Evolutionary conservation across 1,140 invertebrate species (phyloP), one percentile per base, ranked within the genome.

Genomic region (Tetragonula clypearis): DNA sequence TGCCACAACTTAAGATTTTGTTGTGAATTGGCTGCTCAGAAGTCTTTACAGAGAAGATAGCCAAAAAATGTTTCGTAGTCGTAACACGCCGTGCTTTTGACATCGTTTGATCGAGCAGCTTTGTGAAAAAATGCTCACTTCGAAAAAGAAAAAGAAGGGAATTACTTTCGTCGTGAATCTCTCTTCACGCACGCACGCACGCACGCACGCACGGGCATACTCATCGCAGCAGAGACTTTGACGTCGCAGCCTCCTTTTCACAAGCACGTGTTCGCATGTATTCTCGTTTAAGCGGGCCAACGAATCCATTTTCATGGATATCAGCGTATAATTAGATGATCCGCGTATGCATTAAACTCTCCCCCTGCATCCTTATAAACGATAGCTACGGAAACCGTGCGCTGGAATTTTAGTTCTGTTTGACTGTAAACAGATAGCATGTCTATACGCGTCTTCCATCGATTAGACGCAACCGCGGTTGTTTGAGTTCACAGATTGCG

Each of bases 401-500:
- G 19, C 55, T 69, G 84, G 78, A 88, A 90, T 88, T 90, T 90
- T 88, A 90, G 89, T 89, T 90, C 66, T 90, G 77, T 88, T 89
- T 84, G 83, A 90, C 71, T 84, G 87, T 86, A 90, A 90, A 90
- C 88, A 80, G 79, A 62, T 86, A 82, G 68, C 80, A 76, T 83
- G 86, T 88, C 88, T 82, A 78, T 90, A 85, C 87, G 82, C 84
- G 81, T 87, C 86, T 88, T 90, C 83, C 71, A 73, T 78, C 84
- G 84, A 90, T 86, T 90, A 90, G 88, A 90, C 55, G 82, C 60
- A 84, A 90, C 89, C 81, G 71, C 81, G 83, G 62, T 84, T 90
- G 86, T 90, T 90, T 90, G 89, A 90, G 89, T 90, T 90, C 90
- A 88, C 89, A 82, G 88, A 90, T 90, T 90, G 89, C 86, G 71